Conservation (phyloP, 2,888 invertebrate genomes). For the Plagiodera versicolora region DNA sequence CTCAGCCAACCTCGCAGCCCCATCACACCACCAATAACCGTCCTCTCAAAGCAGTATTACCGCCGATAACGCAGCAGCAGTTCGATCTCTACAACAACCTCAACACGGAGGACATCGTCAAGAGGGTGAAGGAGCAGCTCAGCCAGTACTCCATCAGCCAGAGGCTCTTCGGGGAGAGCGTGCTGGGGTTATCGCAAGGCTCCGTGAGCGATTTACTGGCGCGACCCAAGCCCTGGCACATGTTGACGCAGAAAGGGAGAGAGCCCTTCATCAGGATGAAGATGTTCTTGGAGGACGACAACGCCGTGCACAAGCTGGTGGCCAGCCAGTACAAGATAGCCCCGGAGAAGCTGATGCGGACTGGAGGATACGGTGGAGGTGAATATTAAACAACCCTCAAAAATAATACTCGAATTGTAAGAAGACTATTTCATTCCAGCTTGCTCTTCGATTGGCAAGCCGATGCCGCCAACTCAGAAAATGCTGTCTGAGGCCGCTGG, state of each 20-base stretch:
- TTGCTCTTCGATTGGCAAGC: conserved; percentile 59
- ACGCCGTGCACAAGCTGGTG: conserved; percentile 91
- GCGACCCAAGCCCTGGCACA: conserved; percentile 98
- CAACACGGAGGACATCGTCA: conserved; percentile 98
- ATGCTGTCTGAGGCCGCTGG: conserved; percentile 74
- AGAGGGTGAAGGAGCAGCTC: conserved; percentile 91
- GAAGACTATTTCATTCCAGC: conserved; percentile 49
- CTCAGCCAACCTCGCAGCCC: conserved; percentile 83
- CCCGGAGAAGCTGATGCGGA: conserved; percentile 95
- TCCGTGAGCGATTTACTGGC: conserved; percentile 97
- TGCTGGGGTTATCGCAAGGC: conserved; percentile 94
- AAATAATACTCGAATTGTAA: conserved; percentile 24
- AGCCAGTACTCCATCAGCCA: conserved; percentile 98
- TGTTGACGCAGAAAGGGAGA: conserved; percentile 95
- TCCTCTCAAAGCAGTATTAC: conserved; percentile 93
- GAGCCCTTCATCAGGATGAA: conserved; percentile 98
- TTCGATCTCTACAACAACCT: conserved; percentile 97
- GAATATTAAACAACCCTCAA: conserved; percentile 54
- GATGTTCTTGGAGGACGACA: conserved; percentile 95
- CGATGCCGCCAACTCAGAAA: conserved; percentile 78
- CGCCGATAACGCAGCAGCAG: conserved; percentile 98
- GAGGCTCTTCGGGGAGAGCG: conserved; percentile 95
- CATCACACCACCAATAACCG: conserved; percentile 83
- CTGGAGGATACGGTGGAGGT: conserved; percentile 90
- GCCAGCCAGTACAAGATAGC: conserved; percentile 98